A percentile compares a stretch with the other conserved stretches of the same genome.
Evolutionary conservation across 2,888 invertebrate genomes (phyloP).

Genomic region (Monochamus alternatus): DNA sequence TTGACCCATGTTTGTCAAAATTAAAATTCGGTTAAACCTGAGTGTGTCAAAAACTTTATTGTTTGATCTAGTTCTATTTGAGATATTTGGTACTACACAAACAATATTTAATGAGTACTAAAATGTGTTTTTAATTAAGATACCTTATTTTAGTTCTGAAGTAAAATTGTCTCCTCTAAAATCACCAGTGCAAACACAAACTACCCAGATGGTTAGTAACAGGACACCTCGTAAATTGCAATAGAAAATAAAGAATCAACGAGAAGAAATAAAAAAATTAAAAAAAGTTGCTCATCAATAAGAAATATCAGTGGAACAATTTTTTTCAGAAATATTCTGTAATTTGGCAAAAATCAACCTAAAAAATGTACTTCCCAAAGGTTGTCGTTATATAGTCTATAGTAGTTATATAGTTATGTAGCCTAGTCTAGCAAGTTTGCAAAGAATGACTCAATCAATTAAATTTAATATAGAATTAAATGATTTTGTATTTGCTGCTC

Average conservation of each 20-base stretch:
- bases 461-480: conserved; percentile 21
- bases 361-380: conserved; percentile 13
- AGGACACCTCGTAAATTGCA: conserved; percentile 9
- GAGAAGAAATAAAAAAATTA: conserved; percentile 8
- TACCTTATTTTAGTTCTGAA: conserved; percentile 2
- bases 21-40: no score
- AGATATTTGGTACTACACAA: no score
- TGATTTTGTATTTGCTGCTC: conserved; percentile 23
- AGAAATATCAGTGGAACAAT: conserved; percentile 2
- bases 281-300: background rate
- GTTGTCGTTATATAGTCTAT: conserved; percentile 15
- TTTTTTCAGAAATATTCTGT: conserved; percentile 23
- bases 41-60: no score
- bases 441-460: conserved; percentile 28
- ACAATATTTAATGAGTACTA: no score
- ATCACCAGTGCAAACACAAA: conserved; percentile 18
- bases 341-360: conserved; percentile 18
- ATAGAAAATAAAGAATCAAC: conserved; percentile 4
- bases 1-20: no score
- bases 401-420: no score
- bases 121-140: no score
- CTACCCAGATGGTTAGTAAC: background rate
- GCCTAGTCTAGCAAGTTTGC: conserved; percentile 22
- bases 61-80: no score
- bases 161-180: background rate